Conservation (phyloP, 2,797 vertebrate genomes). For the Sitta carolinensis region DNA sequence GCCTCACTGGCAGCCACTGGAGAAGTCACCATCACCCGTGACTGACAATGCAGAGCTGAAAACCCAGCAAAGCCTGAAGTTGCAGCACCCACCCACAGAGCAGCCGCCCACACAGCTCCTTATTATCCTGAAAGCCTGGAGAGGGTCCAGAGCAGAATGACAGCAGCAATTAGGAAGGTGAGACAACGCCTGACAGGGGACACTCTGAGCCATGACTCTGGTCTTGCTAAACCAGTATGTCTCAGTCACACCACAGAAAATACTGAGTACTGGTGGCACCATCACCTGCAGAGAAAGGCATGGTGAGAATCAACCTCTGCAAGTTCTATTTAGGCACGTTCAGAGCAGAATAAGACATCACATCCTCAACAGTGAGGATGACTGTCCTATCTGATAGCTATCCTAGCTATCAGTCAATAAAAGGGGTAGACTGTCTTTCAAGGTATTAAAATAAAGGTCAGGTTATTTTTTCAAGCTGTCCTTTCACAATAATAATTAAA, state of each 20-base stretch:
- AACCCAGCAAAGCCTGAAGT: not conserved
- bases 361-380: not conserved
- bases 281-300: not conserved
- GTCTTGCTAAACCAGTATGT: not conserved
- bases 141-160: not conserved
- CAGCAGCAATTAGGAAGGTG: not conserved
- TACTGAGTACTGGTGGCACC: not conserved
- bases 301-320: not conserved
- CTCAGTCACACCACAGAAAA: not conserved
- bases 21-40: not conserved
- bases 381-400: not conserved
- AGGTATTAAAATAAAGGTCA: not conserved
- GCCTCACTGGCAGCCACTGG: not conserved
- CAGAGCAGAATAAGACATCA: not conserved
- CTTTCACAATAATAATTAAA: not conserved
- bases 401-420: not conserved
- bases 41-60: fast-evolving
- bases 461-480: not conserved
- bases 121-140: not conserved
- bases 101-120: not conserved
- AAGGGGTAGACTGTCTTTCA: not conserved
- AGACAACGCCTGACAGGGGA: not conserved
- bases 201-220: not conserved
- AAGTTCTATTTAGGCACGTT: not conserved
- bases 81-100: not conserved